phyloP scores from a whole-genome alignment of 2,113 vertebrate genomes.

The Erythrocercus mccallii region DNA sequence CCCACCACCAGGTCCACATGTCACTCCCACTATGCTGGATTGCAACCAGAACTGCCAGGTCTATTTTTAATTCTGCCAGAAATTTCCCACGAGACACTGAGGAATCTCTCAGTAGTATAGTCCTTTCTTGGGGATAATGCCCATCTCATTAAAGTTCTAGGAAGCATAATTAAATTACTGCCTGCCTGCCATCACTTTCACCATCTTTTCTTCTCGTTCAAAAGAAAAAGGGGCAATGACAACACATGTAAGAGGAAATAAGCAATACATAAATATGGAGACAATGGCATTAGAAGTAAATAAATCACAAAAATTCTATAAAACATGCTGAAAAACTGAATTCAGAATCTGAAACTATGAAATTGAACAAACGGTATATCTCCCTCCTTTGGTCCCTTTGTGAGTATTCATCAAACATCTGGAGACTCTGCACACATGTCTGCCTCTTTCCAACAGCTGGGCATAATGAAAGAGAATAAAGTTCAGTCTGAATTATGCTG shows the following conservation, averaged over 20 bases:
- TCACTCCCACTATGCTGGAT: neutral
- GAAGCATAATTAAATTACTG: neutral
- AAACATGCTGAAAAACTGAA: neutral
- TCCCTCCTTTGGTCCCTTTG: neutral
- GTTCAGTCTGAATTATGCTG: slow-evolving; percentile 25
- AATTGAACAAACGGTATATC: neutral
- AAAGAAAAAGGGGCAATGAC: neutral
- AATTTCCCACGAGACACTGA: neutral
- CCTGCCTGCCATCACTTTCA: neutral
- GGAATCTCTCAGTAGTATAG: neutral
- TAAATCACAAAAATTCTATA: neutral
- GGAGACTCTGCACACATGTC: neutral
- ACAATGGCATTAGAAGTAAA: neutral
- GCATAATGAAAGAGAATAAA: slow-evolving; percentile 10
- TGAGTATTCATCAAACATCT: neutral
- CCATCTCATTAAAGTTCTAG: neutral
- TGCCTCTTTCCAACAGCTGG: slow-evolving; percentile 35
- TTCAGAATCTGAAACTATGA: neutral
- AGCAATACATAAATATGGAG: neutral
- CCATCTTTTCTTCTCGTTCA: neutral
- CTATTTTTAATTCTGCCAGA: neutral
- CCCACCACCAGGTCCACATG: fast-evolving
- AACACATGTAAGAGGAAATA: neutral
- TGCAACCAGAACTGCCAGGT: neutral
- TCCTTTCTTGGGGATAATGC: neutral